Percentiles rank a stretch among this genome's conserved stretches.
Conservation (phyloP, 2,888 invertebrate genomes). For the Parnassius mnemosyne region DNA sequence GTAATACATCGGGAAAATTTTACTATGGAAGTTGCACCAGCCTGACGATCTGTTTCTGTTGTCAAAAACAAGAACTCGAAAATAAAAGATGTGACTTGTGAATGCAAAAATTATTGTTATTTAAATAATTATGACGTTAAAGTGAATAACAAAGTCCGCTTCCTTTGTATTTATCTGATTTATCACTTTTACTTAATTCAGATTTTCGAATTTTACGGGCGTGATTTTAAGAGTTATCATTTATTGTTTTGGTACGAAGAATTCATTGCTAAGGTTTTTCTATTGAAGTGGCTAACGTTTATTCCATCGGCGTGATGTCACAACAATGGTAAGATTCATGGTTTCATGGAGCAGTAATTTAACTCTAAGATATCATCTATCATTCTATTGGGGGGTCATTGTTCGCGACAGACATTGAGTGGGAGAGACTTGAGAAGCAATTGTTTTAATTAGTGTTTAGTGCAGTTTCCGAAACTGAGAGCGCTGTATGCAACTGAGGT, state of each 20-base stretch:
- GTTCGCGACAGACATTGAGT: conserved; percentile 43
- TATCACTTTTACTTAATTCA: background rate
- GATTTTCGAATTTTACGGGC: background rate
- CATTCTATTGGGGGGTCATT: conserved; percentile 47
- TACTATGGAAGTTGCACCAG: too few relatives aligned
- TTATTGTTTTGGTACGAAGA: conserved; percentile 38
- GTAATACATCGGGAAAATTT: too few relatives aligned
- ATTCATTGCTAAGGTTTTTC: conserved; percentile 32
- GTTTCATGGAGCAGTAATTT: conserved; percentile 21
- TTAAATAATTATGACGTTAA: conserved; percentile 3
- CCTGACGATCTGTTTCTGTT: conserved; percentile 5
- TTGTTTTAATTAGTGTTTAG: conserved; percentile 61
- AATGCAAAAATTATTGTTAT: conserved; percentile 3
- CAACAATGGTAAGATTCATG: conserved; percentile 55
- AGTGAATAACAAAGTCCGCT: conserved; percentile 1
- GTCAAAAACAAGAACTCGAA: conserved; percentile 17
- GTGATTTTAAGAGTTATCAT: conserved; percentile 19
- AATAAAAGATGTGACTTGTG: conserved; percentile 3
- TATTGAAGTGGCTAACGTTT: conserved; percentile 39
- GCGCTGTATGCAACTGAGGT: conserved; percentile 39
- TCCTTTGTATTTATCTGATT: background rate
- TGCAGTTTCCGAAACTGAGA: conserved; percentile 34
- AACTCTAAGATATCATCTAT: conserved; percentile 35
- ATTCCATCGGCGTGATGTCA: conserved; percentile 47
- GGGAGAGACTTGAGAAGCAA: conserved; percentile 38